Evolutionary conservation across 2,888 invertebrate species (phyloP).

Genomic region (Ctena decussata): DNA sequence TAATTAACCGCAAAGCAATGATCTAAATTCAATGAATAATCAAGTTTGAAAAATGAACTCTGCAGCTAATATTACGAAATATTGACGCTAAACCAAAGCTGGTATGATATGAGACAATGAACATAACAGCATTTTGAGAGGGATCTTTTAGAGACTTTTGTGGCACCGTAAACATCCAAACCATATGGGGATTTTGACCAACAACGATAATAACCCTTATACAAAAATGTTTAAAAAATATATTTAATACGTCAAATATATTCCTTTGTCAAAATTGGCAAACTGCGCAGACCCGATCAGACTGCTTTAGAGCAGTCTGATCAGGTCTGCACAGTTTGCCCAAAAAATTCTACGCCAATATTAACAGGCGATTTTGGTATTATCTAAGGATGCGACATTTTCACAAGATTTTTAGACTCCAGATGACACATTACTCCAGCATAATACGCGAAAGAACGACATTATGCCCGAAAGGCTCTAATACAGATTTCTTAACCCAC

Average conservation of each 20-base stretch:
- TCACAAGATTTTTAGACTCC: not conserved
- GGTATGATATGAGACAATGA: not conserved
- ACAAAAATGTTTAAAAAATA: no score
- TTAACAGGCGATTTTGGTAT: not conserved
- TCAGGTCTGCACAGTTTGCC: no score
- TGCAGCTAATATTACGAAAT: not conserved
- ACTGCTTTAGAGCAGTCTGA: no score
- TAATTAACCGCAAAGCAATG: not conserved
- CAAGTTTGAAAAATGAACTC: not conserved
- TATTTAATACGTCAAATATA: no score
- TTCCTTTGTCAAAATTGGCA: no score
- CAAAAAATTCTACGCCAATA: no score
- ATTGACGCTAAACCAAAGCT: not conserved
- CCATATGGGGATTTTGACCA: no score
- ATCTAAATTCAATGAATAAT: not conserved
- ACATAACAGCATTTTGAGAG: not conserved
- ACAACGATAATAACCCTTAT: no score
- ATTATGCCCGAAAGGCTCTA: not conserved
- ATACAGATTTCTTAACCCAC: constrained; percentile 12
- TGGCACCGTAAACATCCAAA: no score
- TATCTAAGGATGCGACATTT: not conserved
- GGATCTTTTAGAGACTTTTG: no score
- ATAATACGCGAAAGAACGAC: not conserved
- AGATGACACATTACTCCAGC: constrained; percentile 8
- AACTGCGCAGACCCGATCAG: no score